Base-by-base conservation (phyloP, 2,113 vertebrate species). In the Poecilia latipinna region DNA sequence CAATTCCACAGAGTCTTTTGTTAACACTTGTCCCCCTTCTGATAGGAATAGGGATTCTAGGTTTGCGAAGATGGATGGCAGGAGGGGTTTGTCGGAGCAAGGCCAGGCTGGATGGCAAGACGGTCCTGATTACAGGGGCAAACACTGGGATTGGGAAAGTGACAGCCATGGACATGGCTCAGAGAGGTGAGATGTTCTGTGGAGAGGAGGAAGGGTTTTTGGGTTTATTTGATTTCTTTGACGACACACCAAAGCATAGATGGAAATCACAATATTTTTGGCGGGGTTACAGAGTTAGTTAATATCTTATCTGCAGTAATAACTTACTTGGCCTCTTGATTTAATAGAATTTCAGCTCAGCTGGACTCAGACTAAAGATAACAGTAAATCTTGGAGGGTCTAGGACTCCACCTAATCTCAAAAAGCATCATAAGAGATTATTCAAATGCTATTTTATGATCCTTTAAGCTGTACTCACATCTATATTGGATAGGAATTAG, bases 71-170 rank as follows among this genome's bases (percentile, higher is more conserved):
- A 29, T 94, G 93, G 92, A 15, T 91, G 80, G 88, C 85, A 4
- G 93, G 92, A 3, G 75, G 69, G 19, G 81, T 81, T 31, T 94
- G 93, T 72, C 44, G 65, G 24, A 95, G 90, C 87, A 92, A 87
- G 88, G 86, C 57, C 65, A 84, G 84, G 31, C 86, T 95, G 69
- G 85, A 94, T 26, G 92, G 91, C 3, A 94, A 95, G 90, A 95
- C 93, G 33, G 92, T 94, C 64, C 81, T 95, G 26, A 93, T 95
- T 65, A 94, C 94, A 2, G 94, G 94, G 65, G 93, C 92, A 57
- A 94, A 94, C 90, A 92, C 93, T 42, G 94, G 94, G 63, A 94
- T 94, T 75, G 93, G 94, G 54, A 94, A 94, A 78, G 92, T 94
- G 87, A 94, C 92, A 2, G 93, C 93, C 33, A 35, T 90, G 79